phyloP scores from a whole-genome alignment of 2,113 vertebrate genomes.

The Parus major region DNA sequence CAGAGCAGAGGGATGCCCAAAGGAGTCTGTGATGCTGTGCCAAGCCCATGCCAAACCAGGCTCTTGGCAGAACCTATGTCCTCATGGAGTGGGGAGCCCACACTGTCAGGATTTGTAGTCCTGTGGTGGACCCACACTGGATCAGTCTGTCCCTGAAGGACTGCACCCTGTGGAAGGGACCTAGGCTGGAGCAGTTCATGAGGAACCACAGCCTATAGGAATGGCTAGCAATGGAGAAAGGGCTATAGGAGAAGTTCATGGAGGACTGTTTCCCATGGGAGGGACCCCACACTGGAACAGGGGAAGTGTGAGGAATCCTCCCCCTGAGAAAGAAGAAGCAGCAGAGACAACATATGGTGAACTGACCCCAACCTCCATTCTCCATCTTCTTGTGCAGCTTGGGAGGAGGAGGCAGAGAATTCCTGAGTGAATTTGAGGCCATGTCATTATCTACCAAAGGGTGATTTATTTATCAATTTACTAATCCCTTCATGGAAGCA shows the following conservation, averaged over 20 bases:
- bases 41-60: not conserved
- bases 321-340: not conserved
- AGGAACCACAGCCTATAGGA: not conserved
- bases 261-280: not conserved
- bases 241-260: too few species aligned
- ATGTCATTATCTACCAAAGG: accelerated
- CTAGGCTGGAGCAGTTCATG: accelerated
- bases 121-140: not conserved
- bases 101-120: not conserved
- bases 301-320: not conserved
- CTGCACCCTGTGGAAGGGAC: not conserved
- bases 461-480: slow-evolving; percentile 47
- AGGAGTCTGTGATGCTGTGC: accelerated
- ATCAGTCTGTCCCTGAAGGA: not conserved
- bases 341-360: not conserved
- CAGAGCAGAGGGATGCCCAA: not conserved
- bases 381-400: not conserved
- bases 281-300: not conserved
- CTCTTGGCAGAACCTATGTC: not conserved
- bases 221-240: not conserved
- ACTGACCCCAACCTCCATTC: not conserved
- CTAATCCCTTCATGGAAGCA: not conserved
- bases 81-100: too few species aligned
- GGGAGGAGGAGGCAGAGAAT: not conserved
- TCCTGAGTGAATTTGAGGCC: not conserved